These are phyloP conservation scores for Himalopsyche phryganea DNA, from an alignment of 1,140 invertebrate genomes.

Conservation along the genomic window DNA sequence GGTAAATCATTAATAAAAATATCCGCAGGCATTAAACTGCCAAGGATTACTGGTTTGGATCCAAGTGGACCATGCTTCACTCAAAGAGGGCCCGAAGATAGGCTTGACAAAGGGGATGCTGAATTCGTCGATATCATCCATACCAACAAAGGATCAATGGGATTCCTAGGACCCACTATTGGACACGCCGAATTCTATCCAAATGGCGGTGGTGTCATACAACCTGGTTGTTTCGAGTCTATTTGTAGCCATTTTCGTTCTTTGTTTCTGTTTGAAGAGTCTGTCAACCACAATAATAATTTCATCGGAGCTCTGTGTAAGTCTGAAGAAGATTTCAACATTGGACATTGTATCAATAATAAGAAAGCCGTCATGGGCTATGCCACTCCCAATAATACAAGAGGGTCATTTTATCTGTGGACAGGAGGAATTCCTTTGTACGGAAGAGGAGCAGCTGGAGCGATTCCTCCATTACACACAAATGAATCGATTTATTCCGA, in stretches of 20 bases:
- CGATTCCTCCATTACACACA: too few species aligned
- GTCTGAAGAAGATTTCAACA: slow-evolving; percentile 47
- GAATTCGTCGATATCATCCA: slow-evolving; percentile 58
- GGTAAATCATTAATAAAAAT: slow-evolving; percentile 10
- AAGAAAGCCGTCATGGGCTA: slow-evolving; percentile 53
- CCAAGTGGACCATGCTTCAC: slow-evolving; percentile 65
- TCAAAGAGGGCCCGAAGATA: slow-evolving; percentile 45
- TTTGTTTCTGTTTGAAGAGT: slow-evolving; percentile 57
- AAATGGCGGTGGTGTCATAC: slow-evolving; percentile 57
- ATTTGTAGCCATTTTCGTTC: slow-evolving; percentile 62
- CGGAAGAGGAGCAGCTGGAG: neutral
- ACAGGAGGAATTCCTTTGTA: slow-evolving; percentile 6
- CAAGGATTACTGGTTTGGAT: slow-evolving; percentile 65
- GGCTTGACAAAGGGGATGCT: slow-evolving; percentile 50
- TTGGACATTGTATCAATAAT: slow-evolving; percentile 47
- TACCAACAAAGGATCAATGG: slow-evolving; percentile 54
- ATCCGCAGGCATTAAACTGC: neutral
- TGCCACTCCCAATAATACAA: slow-evolving; percentile 44
- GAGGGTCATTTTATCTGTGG: slow-evolving; percentile 46
- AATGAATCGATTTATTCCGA: too few species aligned
- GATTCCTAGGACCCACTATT: too few species aligned
- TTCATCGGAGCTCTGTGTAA: slow-evolving; percentile 51
- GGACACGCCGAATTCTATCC: slow-evolving; percentile 64
- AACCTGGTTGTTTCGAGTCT: slow-evolving; percentile 61
- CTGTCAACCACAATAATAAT: slow-evolving; percentile 52